Conservation (phyloP, 2,113 vertebrate genomes). For the Rhinolophus sinicus region DNA sequence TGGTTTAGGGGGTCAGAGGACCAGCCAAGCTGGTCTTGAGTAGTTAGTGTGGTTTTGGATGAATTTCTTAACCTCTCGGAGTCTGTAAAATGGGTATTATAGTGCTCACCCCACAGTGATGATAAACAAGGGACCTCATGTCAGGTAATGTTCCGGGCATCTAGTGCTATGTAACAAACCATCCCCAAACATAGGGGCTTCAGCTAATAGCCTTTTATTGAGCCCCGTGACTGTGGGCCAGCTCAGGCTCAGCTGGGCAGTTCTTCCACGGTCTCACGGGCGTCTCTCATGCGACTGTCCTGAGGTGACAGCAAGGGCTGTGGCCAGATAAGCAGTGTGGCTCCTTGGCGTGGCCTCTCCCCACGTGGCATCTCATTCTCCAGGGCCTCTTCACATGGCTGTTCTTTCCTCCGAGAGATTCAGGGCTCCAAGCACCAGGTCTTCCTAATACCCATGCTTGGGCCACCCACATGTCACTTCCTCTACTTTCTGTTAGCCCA, state of each 20-base stretch:
- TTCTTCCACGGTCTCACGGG: neutral
- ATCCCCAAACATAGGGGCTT: fast-evolving
- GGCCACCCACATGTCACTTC: fast-evolving
- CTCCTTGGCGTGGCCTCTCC: fast-evolving
- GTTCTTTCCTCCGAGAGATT: neutral
- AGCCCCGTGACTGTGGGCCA: fast-evolving
- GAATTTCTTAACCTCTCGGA: neutral
- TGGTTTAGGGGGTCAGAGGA: neutral
- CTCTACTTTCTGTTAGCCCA: neutral
- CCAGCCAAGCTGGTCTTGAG: fast-evolving
- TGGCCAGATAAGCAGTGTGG: neutral
- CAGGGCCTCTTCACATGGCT: neutral
- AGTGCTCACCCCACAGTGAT: neutral
- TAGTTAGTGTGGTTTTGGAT: neutral
- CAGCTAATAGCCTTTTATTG: fast-evolving
- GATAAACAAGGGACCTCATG: neutral
- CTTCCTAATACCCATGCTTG: fast-evolving
- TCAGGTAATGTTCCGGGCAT: neutral
- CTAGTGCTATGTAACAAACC: fast-evolving
- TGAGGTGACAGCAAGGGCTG: neutral
- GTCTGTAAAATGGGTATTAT: neutral
- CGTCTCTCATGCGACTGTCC: neutral
- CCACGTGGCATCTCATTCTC: neutral
- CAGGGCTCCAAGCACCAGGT: neutral
- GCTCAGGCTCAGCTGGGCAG: neutral